phyloP scores from a whole-genome alignment of 1,140 invertebrate species.

The Onthophagus taurus region DNA sequence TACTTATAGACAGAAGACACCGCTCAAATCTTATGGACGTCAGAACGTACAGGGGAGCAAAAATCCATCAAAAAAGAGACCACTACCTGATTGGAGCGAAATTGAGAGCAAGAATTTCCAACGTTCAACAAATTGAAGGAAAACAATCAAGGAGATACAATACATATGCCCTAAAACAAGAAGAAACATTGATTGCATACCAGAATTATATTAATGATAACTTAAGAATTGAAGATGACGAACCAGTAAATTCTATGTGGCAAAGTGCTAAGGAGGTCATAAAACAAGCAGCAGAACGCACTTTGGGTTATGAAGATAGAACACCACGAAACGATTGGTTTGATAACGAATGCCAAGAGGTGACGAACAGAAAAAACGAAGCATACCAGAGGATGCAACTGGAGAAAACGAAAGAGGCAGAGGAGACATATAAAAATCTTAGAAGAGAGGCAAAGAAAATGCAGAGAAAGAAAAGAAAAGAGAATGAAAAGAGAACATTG shows the following conservation, averaged over 20 bases:
- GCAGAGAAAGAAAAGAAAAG: not conserved
- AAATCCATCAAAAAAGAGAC: constrained; percentile 5
- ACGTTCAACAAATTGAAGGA: not conserved
- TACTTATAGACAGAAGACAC: constrained; percentile 13
- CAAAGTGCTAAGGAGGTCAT: not conserved
- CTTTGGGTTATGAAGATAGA: no score
- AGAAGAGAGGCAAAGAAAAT: not conserved
- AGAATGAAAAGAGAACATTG: constrained; percentile 2
- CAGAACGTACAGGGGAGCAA: constrained; percentile 15
- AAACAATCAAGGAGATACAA: constrained; percentile 15
- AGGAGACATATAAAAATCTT: not conserved
- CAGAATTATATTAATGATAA: no score
- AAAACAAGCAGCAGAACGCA: not conserved
- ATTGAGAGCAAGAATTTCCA: not conserved
- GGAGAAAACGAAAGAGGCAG: not conserved
- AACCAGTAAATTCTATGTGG: not conserved
- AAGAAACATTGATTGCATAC: no score
- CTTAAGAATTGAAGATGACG: not conserved
- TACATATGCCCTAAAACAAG: no score
- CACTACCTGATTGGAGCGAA: constrained; percentile 4
- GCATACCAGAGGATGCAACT: not conserved
- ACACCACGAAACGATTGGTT: not conserved
- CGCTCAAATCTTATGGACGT: constrained; percentile 10
- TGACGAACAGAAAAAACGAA: no score
- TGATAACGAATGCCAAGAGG: not conserved